Evolutionary conservation across 2,888 invertebrate species (phyloP).

Genomic region (Brachynemurus nebulosus): DNA sequence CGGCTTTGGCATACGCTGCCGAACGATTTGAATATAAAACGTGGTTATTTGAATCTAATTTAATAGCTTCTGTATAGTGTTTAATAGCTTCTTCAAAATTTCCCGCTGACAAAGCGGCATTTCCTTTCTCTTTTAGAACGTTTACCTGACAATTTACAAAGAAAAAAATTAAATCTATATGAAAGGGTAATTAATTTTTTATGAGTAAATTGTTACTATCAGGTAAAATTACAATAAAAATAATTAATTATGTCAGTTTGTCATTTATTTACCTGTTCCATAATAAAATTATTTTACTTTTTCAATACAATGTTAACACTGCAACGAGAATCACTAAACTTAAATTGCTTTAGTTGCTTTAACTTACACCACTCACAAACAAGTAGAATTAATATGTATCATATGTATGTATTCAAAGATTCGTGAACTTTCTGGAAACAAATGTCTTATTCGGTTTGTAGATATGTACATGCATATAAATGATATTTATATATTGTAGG

Average conservation of each 20-base stretch:
- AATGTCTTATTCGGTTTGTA: conserved; percentile 1
- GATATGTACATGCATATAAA: too few species aligned
- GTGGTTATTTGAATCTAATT: conserved; percentile 66
- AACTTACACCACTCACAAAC: too few species aligned
- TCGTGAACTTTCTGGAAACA: conserved; percentile 1
- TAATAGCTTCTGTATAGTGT: conserved; percentile 68
- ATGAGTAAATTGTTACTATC: too few species aligned
- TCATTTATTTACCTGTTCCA: not conserved
- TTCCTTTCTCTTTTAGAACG: conserved; percentile 75
- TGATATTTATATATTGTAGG: too few species aligned
- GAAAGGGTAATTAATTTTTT: too few species aligned
- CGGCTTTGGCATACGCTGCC: conserved; percentile 75
- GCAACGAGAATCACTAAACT: too few species aligned
- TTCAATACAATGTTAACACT: not conserved
- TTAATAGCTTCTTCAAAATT: conserved; percentile 67
- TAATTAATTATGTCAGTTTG: too few species aligned
- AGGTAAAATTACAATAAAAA: too few species aligned
- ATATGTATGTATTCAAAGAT: too few species aligned
- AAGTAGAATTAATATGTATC: too few species aligned
- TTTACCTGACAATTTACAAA: conserved; percentile 43
- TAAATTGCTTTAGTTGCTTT: too few species aligned
- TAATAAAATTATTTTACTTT: not conserved
- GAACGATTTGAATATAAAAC: conserved; percentile 86
- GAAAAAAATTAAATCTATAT: not conserved
- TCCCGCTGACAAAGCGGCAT: conserved; percentile 63